A percentile compares a stretch with the other conserved stretches of the same genome.
phyloP scores from a whole-genome alignment of 2,113 vertebrate species.

The Ctenomys sociabilis region DNA sequence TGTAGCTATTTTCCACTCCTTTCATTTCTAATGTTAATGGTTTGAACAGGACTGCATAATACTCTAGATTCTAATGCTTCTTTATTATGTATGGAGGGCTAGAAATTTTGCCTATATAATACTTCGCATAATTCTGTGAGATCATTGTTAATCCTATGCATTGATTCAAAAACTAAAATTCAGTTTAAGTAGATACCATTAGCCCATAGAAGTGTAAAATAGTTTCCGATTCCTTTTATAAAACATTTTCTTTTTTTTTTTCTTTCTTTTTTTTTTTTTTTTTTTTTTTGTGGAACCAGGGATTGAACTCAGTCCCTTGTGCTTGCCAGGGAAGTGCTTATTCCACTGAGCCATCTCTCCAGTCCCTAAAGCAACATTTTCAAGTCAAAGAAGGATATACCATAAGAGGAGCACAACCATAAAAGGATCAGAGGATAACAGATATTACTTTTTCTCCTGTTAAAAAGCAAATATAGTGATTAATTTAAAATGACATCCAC shows the following conservation, averaged over 20 bases:
- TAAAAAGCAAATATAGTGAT: neutral
- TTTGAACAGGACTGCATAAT: neutral
- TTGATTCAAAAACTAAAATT: neutral
- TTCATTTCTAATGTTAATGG: conserved; percentile 8
- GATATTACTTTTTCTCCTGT: neutral
- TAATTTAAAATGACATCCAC: conserved; percentile 58
- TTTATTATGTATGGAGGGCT: neutral
- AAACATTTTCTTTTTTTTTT: too few species aligned
- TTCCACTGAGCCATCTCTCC: too few species aligned
- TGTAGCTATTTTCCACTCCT: too few species aligned
- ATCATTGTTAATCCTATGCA: neutral
- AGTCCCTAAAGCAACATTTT: conserved; percentile 16
- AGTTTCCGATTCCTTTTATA: neutral
- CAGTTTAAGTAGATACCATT: conserved; percentile 6
- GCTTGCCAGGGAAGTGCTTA: too few species aligned
- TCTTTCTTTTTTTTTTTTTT: too few species aligned
- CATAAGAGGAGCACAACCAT: neutral
- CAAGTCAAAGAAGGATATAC: neutral
- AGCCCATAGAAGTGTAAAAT: neutral
- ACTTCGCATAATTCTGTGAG: neutral
- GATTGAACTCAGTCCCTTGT: too few species aligned
- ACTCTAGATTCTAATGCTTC: neutral
- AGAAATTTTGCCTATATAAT: neutral
- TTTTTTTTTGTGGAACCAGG: too few species aligned
- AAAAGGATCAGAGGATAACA: neutral